A percentile compares a stretch with the other conserved stretches of the same genome.
phyloP scores from a whole-genome alignment of 2,113 vertebrate species.

The Illadopsis cleaveri region DNA sequence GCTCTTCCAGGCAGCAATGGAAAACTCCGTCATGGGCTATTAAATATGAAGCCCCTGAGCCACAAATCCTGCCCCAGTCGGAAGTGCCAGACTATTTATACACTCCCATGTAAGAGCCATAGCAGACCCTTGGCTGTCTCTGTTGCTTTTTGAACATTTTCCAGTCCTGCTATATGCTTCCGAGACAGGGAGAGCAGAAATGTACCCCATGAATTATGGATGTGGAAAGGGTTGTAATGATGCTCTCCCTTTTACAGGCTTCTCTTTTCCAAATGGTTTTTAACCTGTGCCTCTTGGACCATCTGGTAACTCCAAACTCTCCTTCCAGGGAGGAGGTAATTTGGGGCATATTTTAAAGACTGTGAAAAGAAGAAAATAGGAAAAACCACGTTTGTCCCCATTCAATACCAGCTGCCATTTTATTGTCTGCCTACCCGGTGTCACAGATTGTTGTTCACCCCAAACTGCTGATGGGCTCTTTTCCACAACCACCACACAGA shows the following conservation, averaged over 20 bases:
- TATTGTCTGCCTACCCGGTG: not conserved
- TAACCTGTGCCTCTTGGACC: not conserved
- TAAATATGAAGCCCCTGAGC: conserved; percentile 2
- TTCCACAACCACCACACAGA: not conserved
- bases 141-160: not conserved
- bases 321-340: not conserved
- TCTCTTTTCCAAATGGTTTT: not conserved
- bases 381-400: not conserved
- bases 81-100: not conserved
- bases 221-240: not conserved
- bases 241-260: not conserved
- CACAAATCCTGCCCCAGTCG: not conserved
- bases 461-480: fast-evolving
- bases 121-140: not conserved
- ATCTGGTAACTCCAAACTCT: not conserved
- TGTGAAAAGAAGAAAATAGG: not conserved
- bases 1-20: not conserved
- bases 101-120: not conserved
- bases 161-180: not conserved
- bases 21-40: not conserved
- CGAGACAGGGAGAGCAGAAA: not conserved
- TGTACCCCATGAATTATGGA: not conserved
- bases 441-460: not conserved
- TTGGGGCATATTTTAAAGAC: not conserved
- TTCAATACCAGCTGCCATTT: not conserved